These are phyloP conservation scores for Hippopotamyrus pictus DNA, from an alignment of 2,797 vertebrate genomes.

Conservation along the genomic window DNA sequence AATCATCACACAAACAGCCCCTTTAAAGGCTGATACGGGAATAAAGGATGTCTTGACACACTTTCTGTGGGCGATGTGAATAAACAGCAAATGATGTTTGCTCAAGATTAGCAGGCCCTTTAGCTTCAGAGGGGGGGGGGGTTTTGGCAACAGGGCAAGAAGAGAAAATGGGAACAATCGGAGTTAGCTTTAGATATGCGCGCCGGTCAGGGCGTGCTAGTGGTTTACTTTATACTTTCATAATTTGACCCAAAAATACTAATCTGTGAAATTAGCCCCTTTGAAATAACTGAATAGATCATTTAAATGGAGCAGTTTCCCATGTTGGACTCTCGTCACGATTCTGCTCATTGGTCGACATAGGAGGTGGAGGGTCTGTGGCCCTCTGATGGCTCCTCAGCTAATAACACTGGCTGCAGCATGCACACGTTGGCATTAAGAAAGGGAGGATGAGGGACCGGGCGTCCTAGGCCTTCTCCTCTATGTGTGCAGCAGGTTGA, in stretches of 20 bases:
- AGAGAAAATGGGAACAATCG: neutral
- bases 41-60: slow-evolving; percentile 18
- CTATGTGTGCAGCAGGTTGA: neutral
- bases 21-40: slow-evolving; percentile 12
- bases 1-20: slow-evolving; percentile 1
- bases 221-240: neutral
- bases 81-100: slow-evolving; percentile 19
- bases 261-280: neutral
- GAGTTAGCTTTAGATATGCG: neutral
- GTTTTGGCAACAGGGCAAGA: neutral
- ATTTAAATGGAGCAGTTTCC: neutral
- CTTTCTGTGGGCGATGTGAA: slow-evolving; percentile 20
- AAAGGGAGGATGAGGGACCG: too few species aligned
- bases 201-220: neutral
- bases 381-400: neutral
- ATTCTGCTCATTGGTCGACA: neutral
- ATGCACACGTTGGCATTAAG: neutral
- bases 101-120: slow-evolving; percentile 1
- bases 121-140: neutral
- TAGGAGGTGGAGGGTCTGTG: neutral
- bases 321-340: neutral
- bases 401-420: neutral
- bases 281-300: neutral
- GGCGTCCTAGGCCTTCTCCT: neutral
- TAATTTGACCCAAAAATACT: neutral